These are phyloP conservation scores for Alexandromys oeconomus DNA, from an alignment of 2,797 vertebrate species.

Conservation along the genomic window DNA sequence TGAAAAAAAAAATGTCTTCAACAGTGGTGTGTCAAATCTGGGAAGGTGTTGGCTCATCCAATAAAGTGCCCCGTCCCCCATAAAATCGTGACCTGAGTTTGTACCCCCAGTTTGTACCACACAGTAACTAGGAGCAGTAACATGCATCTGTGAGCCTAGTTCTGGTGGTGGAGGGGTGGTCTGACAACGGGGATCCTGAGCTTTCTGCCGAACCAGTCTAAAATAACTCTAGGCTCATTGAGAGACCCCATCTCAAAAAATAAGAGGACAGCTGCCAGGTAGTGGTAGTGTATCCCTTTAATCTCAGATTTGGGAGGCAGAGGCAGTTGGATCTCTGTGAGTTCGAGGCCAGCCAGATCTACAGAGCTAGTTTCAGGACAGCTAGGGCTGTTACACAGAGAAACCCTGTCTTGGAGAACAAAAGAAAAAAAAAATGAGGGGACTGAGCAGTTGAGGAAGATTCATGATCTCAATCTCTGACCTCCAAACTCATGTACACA, in stretches of 20 bases:
- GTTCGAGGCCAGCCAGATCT: too few species aligned
- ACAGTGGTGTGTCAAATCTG: background rate
- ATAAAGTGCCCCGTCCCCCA: background rate
- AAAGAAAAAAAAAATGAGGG: background rate
- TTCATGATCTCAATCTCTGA: background rate
- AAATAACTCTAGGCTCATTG: background rate
- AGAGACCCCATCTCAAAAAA: background rate
- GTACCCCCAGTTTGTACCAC: too few species aligned
- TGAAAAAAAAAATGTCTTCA: background rate
- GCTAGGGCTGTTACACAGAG: too few species aligned
- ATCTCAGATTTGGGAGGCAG: too few species aligned
- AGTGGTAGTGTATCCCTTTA: too few species aligned
- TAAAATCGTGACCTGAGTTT: background rate
- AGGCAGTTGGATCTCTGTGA: too few species aligned
- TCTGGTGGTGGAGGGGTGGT: background rate
- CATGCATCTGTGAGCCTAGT: background rate
- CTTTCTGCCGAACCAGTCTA: background rate
- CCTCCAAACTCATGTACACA: background rate
- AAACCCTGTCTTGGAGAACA: too few species aligned
- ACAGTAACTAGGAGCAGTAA: background rate
- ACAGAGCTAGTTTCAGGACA: too few species aligned
- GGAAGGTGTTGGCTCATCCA: background rate
- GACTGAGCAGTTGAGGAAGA: background rate
- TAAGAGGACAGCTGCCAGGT: too few species aligned
- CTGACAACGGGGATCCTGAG: background rate